Evolutionary conservation across 2,888 invertebrate genomes (phyloP), one percentile per base, ranked within the genome.

Genomic region (Tiliacea citrago): DNA sequence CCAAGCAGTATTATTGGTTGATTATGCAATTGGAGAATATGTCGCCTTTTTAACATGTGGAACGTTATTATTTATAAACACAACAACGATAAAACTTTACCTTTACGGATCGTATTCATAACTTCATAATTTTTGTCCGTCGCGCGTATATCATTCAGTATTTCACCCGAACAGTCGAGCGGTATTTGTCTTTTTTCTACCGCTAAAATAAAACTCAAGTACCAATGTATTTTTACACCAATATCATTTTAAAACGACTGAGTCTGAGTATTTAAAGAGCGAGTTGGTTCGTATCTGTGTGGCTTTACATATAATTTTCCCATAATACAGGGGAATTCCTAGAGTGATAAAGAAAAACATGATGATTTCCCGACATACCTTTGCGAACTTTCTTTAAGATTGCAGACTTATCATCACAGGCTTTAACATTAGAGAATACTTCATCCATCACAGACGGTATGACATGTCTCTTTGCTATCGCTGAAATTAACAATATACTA

Each of bases 371-470:
- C 3, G 5, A 18, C 49, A 18, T 68, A 81, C 80, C 84, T 61
- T 73, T 84, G 9, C 63, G 68, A 1, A 81, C n/a, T 29, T 84
- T 84, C 12, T 13, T 68, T 42, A 81, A 58, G 0, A 80, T 60
- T 47, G 55, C 51, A 39, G 47, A 39, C 2, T 74, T 80, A 29
- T 68, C 16, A 29, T 57, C 39, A 63, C 39, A 49, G 0, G 53
- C 12, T 2, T 51, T 13, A 35, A 74, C 5, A 21, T 57, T 55
- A 13, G 42, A 4, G 0, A 84, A 13, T 45, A 84, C n/a, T 55
- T 62, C 49, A 10, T 80, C n/a, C 24, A 63, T 24, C 5, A 1
- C 53, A 6, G 81, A 49, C 0, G 84, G 84, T 18, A 39, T 62
- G 21, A 74, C 8, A 18, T 73, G 66, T 21, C 21, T 74, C 8